Evolutionary conservation across 2,888 invertebrate species (phyloP).

Genomic region (Megaustenia siamemsis): DNA sequence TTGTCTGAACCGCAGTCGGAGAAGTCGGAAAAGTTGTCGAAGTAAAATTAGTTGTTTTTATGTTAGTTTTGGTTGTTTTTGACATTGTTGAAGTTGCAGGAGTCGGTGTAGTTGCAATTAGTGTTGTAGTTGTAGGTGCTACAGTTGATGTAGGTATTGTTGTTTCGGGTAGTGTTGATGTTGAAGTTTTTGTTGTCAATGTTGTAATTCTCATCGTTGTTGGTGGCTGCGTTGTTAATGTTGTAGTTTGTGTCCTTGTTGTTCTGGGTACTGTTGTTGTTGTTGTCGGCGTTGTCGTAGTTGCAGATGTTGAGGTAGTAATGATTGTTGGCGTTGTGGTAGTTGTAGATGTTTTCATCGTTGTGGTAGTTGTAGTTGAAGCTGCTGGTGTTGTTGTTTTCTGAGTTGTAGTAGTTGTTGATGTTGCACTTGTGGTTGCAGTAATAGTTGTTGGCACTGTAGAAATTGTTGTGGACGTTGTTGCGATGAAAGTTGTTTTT

Average conservation of each 20-base stretch:
- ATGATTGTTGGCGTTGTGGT: background rate
- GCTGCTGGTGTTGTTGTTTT: background rate
- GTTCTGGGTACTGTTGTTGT: background rate
- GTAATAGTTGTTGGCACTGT: slow-evolving; percentile 8
- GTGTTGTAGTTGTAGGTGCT: background rate
- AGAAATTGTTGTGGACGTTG: background rate
- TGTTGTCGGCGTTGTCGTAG: background rate
- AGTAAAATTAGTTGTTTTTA: background rate
- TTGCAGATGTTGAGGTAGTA: background rate
- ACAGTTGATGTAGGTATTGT: background rate
- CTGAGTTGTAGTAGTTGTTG: background rate
- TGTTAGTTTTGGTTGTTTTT: background rate
- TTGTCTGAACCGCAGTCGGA: background rate
- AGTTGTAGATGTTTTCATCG: slow-evolving; percentile 6
- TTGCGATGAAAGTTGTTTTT: background rate
- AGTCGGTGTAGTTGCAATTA: too few species aligned
- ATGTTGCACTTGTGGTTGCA: background rate
- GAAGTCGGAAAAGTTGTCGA: background rate
- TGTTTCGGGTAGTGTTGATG: background rate
- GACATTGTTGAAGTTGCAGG: background rate
- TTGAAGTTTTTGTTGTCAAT: slow-evolving; percentile 4
- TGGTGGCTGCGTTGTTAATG: slow-evolving; percentile 4
- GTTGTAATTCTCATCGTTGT: slow-evolving; percentile 1
- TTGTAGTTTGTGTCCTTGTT: slow-evolving; percentile 23
- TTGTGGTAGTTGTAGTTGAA: slow-evolving; percentile 5